Evolutionary conservation across 2,888 invertebrate species (phyloP).

Genomic region (Drosophila acutilabella): DNA sequence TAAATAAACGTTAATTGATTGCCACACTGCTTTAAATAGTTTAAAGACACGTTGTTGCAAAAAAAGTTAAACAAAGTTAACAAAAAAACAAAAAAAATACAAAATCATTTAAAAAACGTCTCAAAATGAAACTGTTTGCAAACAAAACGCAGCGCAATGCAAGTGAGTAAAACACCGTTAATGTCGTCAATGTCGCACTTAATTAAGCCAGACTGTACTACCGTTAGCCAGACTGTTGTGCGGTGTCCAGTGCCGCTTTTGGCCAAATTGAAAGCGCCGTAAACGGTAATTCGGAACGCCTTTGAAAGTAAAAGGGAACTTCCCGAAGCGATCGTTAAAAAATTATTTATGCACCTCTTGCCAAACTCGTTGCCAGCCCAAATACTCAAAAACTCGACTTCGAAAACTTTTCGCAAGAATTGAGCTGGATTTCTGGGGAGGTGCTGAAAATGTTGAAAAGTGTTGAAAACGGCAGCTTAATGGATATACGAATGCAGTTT

Average conservation of each 20-base stretch:
- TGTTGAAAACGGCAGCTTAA: not conserved
- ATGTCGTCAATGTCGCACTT: constrained; percentile 33
- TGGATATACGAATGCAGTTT: not conserved
- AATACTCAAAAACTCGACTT: not conserved
- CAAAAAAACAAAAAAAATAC: not conserved
- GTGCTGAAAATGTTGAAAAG: constrained; percentile 32
- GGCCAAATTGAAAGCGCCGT: constrained; percentile 53
- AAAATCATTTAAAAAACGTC: constrained; percentile 28
- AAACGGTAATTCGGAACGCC: constrained; percentile 51
- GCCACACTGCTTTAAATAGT: constrained; percentile 30
- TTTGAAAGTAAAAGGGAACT: constrained; percentile 57
- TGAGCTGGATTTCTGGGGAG: constrained; percentile 41
- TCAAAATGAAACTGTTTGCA: constrained; percentile 72
- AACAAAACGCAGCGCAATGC: constrained; percentile 75
- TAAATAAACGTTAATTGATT: constrained; percentile 53
- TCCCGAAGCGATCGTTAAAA: constrained; percentile 59
- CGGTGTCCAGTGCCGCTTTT: constrained; percentile 36
- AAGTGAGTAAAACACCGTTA: constrained; percentile 65
- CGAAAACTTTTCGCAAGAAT: too few species aligned
- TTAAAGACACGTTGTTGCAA: constrained; percentile 13
- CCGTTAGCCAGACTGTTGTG: not conserved
- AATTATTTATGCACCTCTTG: constrained; percentile 33
- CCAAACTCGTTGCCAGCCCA: constrained; percentile 52
- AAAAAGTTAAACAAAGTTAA: not conserved
- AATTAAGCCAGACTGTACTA: constrained; percentile 54